Percentiles rank a stretch among this genome's conserved stretches.
Conservation (phyloP, 2,888 invertebrate genomes). For the Pristionchus fissidentatus region DNA sequence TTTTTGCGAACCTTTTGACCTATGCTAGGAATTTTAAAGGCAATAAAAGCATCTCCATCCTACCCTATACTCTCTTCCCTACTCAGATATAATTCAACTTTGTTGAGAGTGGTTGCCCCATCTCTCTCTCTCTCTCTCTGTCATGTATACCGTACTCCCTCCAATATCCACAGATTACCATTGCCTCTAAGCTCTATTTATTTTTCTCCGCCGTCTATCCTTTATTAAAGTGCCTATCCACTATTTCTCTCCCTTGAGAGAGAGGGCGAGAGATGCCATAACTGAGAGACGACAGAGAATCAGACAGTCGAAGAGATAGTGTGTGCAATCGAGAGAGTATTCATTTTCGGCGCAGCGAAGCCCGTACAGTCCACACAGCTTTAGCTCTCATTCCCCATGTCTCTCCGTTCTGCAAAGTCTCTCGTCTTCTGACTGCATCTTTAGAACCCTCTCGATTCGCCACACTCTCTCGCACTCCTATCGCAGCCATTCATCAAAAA, state of each 20-base stretch:
- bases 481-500: conserved; percentile 39
- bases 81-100: too few relatives aligned
- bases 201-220: neutral
- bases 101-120: neutral
- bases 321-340: neutral
- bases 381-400: neutral
- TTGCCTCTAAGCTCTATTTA: conserved; percentile 39
- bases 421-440: neutral
- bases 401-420: neutral
- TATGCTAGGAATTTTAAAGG: too few relatives aligned
- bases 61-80: too few relatives aligned
- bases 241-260: conserved; percentile 3
- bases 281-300: neutral
- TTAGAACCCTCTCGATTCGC: neutral
- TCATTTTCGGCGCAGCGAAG: conserved; percentile 28
- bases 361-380: conserved; percentile 28
- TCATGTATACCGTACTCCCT: too few relatives aligned
- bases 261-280: neutral
- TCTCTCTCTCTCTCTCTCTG: neutral
- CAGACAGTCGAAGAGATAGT: conserved; percentile 1
- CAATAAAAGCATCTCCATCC: too few relatives aligned
- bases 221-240: conserved; percentile 10
- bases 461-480: conserved; percentile 6
- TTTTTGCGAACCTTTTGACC: too few relatives aligned
- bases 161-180: too few relatives aligned